Evolutionary conservation across 2,797 vertebrate species (phyloP).

Genomic region (Acanthurus lineatus): DNA sequence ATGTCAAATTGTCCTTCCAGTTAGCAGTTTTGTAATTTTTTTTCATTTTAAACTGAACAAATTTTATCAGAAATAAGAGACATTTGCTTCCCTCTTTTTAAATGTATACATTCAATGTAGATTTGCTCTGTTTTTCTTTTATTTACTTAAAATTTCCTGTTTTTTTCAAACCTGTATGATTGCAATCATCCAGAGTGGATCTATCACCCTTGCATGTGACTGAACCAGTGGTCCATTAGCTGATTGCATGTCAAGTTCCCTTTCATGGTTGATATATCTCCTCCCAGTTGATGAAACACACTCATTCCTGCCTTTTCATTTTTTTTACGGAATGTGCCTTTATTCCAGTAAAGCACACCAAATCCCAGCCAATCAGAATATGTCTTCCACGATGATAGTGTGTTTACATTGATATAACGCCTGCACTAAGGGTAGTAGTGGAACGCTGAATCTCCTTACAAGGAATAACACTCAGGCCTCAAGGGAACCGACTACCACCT

Average conservation of each 20-base stretch:
- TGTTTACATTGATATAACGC: conserved; percentile 65
- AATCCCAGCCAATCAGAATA: neutral
- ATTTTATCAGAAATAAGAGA: neutral
- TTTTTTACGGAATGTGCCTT: conserved; percentile 9
- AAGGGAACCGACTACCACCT: conserved; percentile 63
- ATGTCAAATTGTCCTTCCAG: neutral
- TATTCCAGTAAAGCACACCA: conserved; percentile 16
- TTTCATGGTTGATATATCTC: conserved; percentile 60
- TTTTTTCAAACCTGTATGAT: neutral
- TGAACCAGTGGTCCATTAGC: conserved; percentile 72
- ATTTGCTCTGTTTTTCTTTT: neutral
- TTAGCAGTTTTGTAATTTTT: neutral
- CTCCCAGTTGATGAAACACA: conserved; percentile 38
- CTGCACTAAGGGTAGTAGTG: conserved; percentile 63
- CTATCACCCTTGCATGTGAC: conserved; percentile 30
- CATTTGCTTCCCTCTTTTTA: neutral
- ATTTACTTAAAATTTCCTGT: neutral
- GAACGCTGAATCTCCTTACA: conserved; percentile 82
- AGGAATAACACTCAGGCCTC: conserved; percentile 74
- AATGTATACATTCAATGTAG: neutral
- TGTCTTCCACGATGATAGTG: conserved; percentile 24
- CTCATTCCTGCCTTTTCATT: conserved; percentile 27
- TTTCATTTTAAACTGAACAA: neutral
- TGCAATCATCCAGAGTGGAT: neutral
- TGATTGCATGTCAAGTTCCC: conserved; percentile 72